A percentile compares a stretch with the other conserved stretches of the same genome.
Conservation (phyloP, 2,888 invertebrate species). For the Adelognathus sp. region DNA sequence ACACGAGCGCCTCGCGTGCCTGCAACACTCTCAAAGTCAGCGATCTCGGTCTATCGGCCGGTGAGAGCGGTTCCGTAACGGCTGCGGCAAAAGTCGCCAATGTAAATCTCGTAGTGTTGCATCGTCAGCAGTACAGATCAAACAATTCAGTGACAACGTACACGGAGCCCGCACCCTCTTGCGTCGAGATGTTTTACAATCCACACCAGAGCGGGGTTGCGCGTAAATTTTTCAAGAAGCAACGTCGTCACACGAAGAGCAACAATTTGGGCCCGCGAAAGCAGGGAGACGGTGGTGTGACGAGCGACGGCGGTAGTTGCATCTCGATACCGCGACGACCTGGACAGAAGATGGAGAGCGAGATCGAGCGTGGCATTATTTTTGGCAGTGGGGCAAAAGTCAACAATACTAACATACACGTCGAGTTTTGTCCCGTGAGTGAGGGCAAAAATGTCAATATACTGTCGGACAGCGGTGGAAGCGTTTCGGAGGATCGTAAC, state of each 20-base stretch:
- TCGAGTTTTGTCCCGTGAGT: slow-evolving; percentile 85
- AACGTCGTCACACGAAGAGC: slow-evolving; percentile 87
- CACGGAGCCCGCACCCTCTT: slow-evolving; percentile 82
- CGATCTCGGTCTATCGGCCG: slow-evolving; percentile 82
- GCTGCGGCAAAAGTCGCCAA: slow-evolving; percentile 82
- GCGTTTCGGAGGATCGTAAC: slow-evolving; percentile 74
- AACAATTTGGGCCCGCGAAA: slow-evolving; percentile 87
- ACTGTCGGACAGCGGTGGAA: slow-evolving; percentile 85
- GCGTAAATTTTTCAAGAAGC: slow-evolving; percentile 95
- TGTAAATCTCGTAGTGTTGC: slow-evolving; percentile 87
- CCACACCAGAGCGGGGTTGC: slow-evolving; percentile 97
- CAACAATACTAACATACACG: slow-evolving; percentile 91
- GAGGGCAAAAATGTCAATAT: slow-evolving; percentile 86
- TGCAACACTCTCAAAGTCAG: slow-evolving; percentile 85
- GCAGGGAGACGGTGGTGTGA: slow-evolving; percentile 83
- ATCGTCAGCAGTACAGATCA: slow-evolving; percentile 88
- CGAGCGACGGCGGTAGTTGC: slow-evolving; percentile 83
- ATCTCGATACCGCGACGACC: slow-evolving; percentile 82
- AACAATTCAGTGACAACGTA: slow-evolving; percentile 87
- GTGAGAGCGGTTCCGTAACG: slow-evolving; percentile 61
- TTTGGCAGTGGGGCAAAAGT: slow-evolving; percentile 89
- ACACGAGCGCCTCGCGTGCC: slow-evolving; percentile 86
- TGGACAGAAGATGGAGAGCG: slow-evolving; percentile 81
- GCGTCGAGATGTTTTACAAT: slow-evolving; percentile 93
- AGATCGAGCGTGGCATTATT: slow-evolving; percentile 82